Conservation (phyloP, 2,797 vertebrate genomes). For the Esox lucius region DNA sequence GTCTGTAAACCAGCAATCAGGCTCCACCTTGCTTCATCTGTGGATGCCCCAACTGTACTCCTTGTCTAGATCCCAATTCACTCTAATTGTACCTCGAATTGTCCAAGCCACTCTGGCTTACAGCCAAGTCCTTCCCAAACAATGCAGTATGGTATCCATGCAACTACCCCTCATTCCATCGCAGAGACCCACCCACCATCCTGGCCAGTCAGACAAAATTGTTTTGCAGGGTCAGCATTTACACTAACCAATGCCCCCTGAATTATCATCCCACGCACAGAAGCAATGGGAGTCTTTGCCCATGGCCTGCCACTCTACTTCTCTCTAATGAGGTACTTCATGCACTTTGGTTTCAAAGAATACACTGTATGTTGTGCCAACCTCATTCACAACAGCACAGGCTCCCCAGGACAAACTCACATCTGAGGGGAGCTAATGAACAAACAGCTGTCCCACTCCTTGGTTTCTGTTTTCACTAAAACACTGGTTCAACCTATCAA, state of each 20-base stretch:
- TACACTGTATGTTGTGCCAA: conserved; percentile 54
- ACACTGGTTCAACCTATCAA: background rate
- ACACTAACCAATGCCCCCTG: conserved; percentile 42
- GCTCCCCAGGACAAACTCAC: conserved; percentile 63
- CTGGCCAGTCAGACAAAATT: conserved; percentile 15
- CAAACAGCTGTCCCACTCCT: background rate
- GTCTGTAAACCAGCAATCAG: background rate
- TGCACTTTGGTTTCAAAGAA: conserved; percentile 62
- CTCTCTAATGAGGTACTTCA: conserved; percentile 68
- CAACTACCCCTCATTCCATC: conserved; percentile 12
- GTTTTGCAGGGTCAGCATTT: conserved; percentile 46
- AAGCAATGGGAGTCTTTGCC: conserved; percentile 48
- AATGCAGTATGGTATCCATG: conserved; percentile 17
- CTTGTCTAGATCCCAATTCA: background rate
- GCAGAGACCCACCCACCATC: conserved; percentile 14
- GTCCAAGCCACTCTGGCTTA: background rate
- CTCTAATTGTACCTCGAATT: background rate
- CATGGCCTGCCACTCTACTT: conserved; percentile 52
- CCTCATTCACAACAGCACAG: conserved; percentile 50
- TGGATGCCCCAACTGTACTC: background rate
- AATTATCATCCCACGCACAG: conserved; percentile 53
- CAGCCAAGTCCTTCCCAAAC: conserved; percentile 6
- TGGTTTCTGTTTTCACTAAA: background rate
- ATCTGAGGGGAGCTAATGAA: conserved; percentile 25
- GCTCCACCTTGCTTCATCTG: background rate